These are phyloP conservation scores for Trididemnum nubilum DNA, from an alignment of 23 tunicate genomes.

Conservation along the genomic window DNA sequence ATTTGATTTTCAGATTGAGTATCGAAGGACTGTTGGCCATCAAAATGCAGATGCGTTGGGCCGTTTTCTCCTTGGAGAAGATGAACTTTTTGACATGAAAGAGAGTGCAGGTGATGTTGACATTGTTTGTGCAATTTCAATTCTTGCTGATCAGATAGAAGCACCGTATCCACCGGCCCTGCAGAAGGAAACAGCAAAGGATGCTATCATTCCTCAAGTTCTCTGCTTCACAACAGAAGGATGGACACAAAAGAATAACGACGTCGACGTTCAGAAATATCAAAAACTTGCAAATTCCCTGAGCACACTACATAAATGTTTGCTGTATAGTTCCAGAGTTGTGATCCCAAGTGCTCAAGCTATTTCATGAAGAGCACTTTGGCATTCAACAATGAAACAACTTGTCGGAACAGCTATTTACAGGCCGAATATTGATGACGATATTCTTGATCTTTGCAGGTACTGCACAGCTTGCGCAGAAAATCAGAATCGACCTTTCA, in stretches of 20 bases:
- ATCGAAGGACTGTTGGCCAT: conserved; percentile 31
- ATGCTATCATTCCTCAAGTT: conserved; percentile 14
- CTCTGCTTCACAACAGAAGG: conserved; percentile 34
- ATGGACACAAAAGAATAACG: conserved; percentile 28
- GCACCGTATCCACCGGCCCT: conserved; percentile 26
- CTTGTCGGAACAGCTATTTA: background rate
- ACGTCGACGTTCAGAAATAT: background rate
- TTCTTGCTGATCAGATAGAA: conserved; percentile 24
- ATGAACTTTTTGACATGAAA: conserved; percentile 28
- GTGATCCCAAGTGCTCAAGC: conserved; percentile 16
- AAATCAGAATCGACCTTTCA: background rate
- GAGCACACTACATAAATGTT: conserved; percentile 32
- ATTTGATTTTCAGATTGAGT: conserved; percentile 14
- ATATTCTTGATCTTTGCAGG: too few relatives aligned
- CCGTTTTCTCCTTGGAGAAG: conserved; percentile 26
- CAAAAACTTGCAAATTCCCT: conserved; percentile 32
- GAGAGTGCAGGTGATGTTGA: conserved; percentile 19
- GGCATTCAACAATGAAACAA: conserved; percentile 9
- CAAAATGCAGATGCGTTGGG: conserved; percentile 45
- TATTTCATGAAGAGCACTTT: background rate
- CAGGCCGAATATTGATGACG: too few relatives aligned
- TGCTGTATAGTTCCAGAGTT: conserved; percentile 25
- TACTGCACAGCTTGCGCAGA: background rate
- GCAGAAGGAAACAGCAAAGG: conserved; percentile 23
- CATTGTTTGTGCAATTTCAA: conserved; percentile 29